Percentiles rank a stretch among this genome's conserved stretches.
phyloP scores from a whole-genome alignment of 2,797 vertebrate species.

The Distichodus sexfasciatus region DNA sequence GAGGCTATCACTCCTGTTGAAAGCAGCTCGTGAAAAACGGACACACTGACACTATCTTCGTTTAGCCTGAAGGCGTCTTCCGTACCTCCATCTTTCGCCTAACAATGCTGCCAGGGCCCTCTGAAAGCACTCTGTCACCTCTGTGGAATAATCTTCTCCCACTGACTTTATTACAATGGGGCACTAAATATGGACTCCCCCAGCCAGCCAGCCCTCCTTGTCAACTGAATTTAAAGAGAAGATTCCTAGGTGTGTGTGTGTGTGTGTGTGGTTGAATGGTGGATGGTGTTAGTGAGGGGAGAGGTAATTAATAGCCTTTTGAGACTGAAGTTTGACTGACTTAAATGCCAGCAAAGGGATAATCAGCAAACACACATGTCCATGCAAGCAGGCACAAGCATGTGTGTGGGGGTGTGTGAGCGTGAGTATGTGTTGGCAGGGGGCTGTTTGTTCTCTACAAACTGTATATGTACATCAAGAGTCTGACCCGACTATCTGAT shows the following conservation, averaged over 20 bases:
- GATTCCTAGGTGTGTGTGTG: constrained; percentile 36
- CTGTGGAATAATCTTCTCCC: constrained; percentile 46
- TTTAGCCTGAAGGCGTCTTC: constrained; percentile 47
- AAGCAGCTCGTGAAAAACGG: constrained; percentile 25
- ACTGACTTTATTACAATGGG: constrained; percentile 55
- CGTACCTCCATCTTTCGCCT: constrained; percentile 44
- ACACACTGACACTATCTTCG: constrained; percentile 53
- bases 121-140: constrained; percentile 50
- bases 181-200: constrained; percentile 48
- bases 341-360: constrained; percentile 52
- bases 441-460: too few relatives aligned
- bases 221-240: constrained; percentile 40
- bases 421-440: too few relatives aligned
- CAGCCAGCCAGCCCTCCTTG: constrained; percentile 43
- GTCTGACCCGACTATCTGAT: too few relatives aligned
- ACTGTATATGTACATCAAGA: too few relatives aligned
- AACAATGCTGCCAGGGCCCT: constrained; percentile 44
- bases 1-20: constrained; percentile 37
- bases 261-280: constrained; percentile 26
- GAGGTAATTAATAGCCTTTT: constrained; percentile 56
- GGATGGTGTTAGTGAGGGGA: constrained; percentile 14
- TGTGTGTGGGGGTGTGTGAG: too few relatives aligned
- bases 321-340: constrained; percentile 51
- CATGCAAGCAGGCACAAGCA: constrained; percentile 15
- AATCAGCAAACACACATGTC: constrained; percentile 45